These are phyloP conservation scores for Arion vulgaris DNA, from an alignment of 1,140 invertebrate species.

Conservation along the genomic window DNA sequence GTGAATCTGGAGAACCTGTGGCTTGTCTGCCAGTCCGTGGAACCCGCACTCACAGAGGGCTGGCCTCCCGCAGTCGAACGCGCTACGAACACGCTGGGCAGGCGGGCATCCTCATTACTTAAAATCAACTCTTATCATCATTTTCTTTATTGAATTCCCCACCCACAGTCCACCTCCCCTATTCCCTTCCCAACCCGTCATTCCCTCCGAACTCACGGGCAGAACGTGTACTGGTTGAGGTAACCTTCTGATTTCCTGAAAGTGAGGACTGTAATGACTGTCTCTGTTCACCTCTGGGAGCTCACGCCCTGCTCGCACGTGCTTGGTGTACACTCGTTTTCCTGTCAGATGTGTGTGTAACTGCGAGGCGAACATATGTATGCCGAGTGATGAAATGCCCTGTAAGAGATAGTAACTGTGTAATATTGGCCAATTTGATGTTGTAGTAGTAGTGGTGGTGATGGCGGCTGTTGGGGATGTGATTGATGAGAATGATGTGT, in stretches of 20 bases:
- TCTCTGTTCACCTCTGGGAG: constrained; percentile 90
- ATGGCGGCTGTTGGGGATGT: not conserved
- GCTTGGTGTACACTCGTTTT: constrained; percentile 81
- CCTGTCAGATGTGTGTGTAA: constrained; percentile 97
- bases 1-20: no score
- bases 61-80: no score
- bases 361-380: constrained; percentile 95
- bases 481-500: no score
- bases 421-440: not conserved
- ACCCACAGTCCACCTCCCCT: no score
- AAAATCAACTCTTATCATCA: no score
- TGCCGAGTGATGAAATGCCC: constrained; percentile 87
- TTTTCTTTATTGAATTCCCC: no score
- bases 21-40: no score
- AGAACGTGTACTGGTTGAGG: constrained; percentile 84
- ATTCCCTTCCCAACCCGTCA: no score
- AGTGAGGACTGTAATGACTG: constrained; percentile 97
- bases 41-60: not conserved
- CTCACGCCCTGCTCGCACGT: constrained; percentile 83
- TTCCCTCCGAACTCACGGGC: constrained; percentile 84
- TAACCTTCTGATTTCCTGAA: constrained; percentile 95
- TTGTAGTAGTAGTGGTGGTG: not conserved
- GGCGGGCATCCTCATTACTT: no score
- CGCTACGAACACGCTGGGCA: no score
- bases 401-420: not conserved